phyloP scores from a whole-genome alignment of 1,140 invertebrate genomes.

The Drosophila bipectinata region DNA sequence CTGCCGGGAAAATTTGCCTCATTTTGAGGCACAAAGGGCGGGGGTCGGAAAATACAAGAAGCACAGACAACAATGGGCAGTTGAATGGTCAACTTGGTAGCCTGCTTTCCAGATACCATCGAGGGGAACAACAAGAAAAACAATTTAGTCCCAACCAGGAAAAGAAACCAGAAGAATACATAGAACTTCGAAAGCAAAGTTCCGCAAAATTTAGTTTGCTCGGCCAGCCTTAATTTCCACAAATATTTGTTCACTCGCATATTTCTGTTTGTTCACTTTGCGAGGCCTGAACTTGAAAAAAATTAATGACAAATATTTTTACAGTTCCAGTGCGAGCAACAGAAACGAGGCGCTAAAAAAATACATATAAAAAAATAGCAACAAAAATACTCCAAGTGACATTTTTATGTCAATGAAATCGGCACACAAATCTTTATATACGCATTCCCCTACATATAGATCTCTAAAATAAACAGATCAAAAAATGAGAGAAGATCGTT shows the following conservation, averaged over 20 bases:
- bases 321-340: constrained; percentile 11
- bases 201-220: constrained; percentile 55
- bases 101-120: constrained; percentile 18
- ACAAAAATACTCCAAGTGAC: constrained; percentile 56
- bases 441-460: neutral
- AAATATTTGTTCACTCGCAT: constrained; percentile 61
- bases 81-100: constrained; percentile 34
- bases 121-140: constrained; percentile 10
- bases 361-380: constrained; percentile 7
- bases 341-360: constrained; percentile 10
- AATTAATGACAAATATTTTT: constrained; percentile 71
- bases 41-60: constrained; percentile 3
- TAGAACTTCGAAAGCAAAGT: constrained; percentile 41
- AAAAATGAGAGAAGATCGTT: constrained; percentile 23
- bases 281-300: constrained; percentile 42
- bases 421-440: constrained; percentile 47
- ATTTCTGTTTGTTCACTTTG: constrained; percentile 21
- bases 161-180: constrained; percentile 12
- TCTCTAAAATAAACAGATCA: constrained; percentile 14
- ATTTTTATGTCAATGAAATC: constrained; percentile 75
- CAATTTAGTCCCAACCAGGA: constrained; percentile 23
- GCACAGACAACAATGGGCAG: constrained; percentile 42
- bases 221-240: constrained; percentile 65
- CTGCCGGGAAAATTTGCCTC: constrained; percentile 7
- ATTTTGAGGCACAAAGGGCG: neutral